Base-by-base conservation (phyloP, 2,113 vertebrate genomes). In the Physeter macrocephalus region DNA sequence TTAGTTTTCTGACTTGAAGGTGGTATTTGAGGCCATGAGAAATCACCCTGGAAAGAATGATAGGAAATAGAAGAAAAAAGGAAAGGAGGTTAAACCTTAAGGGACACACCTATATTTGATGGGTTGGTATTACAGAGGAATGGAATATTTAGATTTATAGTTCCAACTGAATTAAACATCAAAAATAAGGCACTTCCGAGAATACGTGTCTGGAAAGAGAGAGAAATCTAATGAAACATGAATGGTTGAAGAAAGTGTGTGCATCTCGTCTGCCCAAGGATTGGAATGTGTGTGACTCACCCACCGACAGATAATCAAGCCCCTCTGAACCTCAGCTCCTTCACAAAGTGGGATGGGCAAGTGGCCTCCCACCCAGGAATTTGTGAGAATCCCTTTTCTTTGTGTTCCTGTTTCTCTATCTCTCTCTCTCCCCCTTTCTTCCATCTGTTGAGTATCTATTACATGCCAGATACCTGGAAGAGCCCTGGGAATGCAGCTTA, bases 1-100 rank as follows among this genome's bases (percentile, higher is more conserved):
- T 95, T 25, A 77, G 29, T 43, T 67, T 87, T 93, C 46, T 57
- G 59, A 78, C 15, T 61, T 49, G 21, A 52, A 95, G 27, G 54
- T n/a, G 15, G 5, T 77, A 41, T 61, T 95, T 86, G 41, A 71
- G 43, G 27, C 20, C 62, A 52, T 86, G 10, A 91, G 52, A 69
- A 78, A 78, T 49, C 39, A 91, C 21, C 34, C 39, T 78, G 14
- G 15, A 62, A 86, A 86, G 20, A 15, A 23, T 59, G 13, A 77
- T 67, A 90, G 39, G 61, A 90, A 69, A 64, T 64, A 64, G 52
- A 61, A 72, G 52, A 66, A 64, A 75, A 86, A 86, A 34, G 25
- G 27, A n/a, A 41, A 81, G 52, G 64, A 71, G 20, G 52, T 39
- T 91, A 86, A 95, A 59, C 17, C 4, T 57, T 39, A 86, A 61